Conservation (phyloP, 2,797 vertebrate species). For the Macrochelys suwanniensis region DNA sequence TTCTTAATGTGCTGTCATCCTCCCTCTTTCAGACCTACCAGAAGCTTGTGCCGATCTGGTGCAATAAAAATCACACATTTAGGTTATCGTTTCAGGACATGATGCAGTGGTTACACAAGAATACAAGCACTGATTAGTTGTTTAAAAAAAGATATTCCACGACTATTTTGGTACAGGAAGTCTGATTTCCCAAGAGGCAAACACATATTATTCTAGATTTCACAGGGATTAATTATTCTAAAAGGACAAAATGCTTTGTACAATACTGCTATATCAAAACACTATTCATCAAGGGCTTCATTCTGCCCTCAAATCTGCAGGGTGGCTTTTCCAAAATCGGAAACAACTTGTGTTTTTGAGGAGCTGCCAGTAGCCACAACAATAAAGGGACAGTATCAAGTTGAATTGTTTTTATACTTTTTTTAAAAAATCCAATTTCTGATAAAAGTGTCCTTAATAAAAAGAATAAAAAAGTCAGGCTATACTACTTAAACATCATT, state of each 20-base stretch:
- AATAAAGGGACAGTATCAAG: neutral
- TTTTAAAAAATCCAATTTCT: neutral
- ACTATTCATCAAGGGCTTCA: neutral
- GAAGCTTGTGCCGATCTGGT: neutral
- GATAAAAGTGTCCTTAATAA: neutral
- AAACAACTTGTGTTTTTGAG: neutral
- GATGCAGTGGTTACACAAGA: neutral
- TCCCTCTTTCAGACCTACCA: neutral
- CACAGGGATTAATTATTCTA: neutral
- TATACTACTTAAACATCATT: neutral
- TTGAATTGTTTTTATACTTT: neutral
- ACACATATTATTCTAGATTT: neutral
- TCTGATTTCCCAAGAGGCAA: neutral
- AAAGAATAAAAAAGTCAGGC: neutral
- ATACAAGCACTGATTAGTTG: neutral
- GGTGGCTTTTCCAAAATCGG: neutral
- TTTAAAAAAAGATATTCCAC: neutral
- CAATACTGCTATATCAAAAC: neutral
- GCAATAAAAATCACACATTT: accelerated
- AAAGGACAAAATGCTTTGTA: neutral
- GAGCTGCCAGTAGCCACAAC: neutral
- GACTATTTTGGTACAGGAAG: neutral
- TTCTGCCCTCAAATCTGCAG: neutral
- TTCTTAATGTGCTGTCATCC: neutral
- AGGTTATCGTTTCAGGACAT: neutral